Evolutionary conservation across 2,113 vertebrate species (phyloP).

Genomic region (Trematocara nigrifrons): DNA sequence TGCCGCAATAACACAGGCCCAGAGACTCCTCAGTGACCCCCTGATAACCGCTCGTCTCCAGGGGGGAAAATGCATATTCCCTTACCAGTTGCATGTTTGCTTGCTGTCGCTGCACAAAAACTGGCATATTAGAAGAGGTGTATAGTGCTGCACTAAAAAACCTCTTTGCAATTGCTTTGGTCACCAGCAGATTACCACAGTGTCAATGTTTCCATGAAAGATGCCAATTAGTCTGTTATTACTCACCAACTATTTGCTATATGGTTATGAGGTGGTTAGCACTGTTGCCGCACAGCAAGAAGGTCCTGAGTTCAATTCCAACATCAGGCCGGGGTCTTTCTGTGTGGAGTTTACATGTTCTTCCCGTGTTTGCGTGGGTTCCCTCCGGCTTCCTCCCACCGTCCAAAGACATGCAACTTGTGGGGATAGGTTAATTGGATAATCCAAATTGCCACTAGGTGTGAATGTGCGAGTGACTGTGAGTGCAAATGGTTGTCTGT

Average conservation of each 20-base stretch:
- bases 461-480: too few species aligned
- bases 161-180: not conserved
- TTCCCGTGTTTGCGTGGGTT: too few species aligned
- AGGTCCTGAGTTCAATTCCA: too few species aligned
- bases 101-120: not conserved
- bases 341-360: too few species aligned
- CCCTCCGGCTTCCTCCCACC: too few species aligned
- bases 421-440: too few species aligned
- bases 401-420: too few species aligned
- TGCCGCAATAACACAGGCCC: fast-evolving
- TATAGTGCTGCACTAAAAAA: not conserved
- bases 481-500: too few species aligned
- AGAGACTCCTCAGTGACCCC: not conserved
- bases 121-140: not conserved
- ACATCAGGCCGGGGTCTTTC: too few species aligned
- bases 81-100: not conserved
- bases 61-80: not conserved
- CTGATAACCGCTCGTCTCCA: not conserved
- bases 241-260: not conserved
- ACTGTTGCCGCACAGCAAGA: too few species aligned
- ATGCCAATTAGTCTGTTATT: not conserved
- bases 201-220: not conserved
- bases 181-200: not conserved
- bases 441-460: too few species aligned
- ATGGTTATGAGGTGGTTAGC: not conserved